Conservation (phyloP, 2,888 invertebrate genomes). For the Phaonia tiefii region DNA sequence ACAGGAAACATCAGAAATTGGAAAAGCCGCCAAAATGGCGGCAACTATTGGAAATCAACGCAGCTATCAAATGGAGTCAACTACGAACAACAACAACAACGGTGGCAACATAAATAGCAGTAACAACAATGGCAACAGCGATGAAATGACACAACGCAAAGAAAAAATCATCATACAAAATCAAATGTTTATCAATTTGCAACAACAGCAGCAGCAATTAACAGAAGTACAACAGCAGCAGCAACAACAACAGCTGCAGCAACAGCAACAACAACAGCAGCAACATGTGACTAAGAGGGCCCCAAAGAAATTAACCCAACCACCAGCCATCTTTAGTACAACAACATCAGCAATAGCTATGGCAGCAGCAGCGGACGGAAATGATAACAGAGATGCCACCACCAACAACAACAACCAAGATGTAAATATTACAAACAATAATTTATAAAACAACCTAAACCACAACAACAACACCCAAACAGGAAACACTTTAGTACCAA, state of each 20-base stretch:
- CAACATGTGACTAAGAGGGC: slow-evolving; percentile 76
- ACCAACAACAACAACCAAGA: slow-evolving; percentile 72
- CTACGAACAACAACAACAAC: slow-evolving; percentile 80
- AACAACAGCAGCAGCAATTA: slow-evolving; percentile 75
- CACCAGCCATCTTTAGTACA: slow-evolving; percentile 72
- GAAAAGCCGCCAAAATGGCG: slow-evolving; percentile 80
- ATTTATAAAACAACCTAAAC: slow-evolving; percentile 70
- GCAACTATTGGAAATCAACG: slow-evolving; percentile 80
- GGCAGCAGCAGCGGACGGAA: slow-evolving; percentile 51
- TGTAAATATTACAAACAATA: slow-evolving; percentile 72
- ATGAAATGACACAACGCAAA: slow-evolving; percentile 69
- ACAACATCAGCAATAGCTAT: slow-evolving; percentile 50
- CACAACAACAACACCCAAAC: slow-evolving; percentile 63
- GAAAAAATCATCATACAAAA: slow-evolving; percentile 79
- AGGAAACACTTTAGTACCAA: slow-evolving; percentile 57
- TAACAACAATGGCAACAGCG: slow-evolving; percentile 71
- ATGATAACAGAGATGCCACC: slow-evolving; percentile 41
- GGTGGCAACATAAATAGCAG: slow-evolving; percentile 72
- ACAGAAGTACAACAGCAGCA: slow-evolving; percentile 73
- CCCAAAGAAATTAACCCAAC: slow-evolving; percentile 71
- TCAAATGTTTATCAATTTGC: slow-evolving; percentile 78
- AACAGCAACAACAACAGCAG: slow-evolving; percentile 79
- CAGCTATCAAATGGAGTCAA: slow-evolving; percentile 77
- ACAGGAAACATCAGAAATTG: slow-evolving; percentile 77
- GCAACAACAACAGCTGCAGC: slow-evolving; percentile 76